Evolutionary conservation across 1,140 invertebrate genomes (phyloP), one percentile per base, ranked within the genome.

Genomic region (Atopsyche davidsoni): DNA sequence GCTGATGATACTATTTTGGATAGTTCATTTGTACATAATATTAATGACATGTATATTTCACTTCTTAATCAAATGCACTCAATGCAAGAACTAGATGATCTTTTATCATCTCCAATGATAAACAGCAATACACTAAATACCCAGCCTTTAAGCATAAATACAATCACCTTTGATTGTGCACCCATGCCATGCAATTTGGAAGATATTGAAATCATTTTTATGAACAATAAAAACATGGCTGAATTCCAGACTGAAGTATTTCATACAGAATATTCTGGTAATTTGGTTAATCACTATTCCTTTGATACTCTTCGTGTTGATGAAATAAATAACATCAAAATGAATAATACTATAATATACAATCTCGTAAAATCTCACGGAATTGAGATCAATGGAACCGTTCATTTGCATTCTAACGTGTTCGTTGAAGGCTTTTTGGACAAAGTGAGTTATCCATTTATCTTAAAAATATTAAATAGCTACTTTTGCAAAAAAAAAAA

Each of bases 181-280:
- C 14, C 58, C 3, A 19, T 32, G 6, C 44, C 58, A 3, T 51
- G 55, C 19, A 51, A 28, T 22, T 48, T 68, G 6, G 64, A 65
- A 36, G 31, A 59, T 34, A 21, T 53, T n/a, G 28, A 41, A 28
- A 35, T 53, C 6, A 10, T 11, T 16, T 51, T 14, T 11, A 32
- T 57, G 28, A 57, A 57, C 32, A 16, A 36, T 24, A 41, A 51
- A 24, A 31, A 53, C 38, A 23, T 51, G 14, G 19, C 4, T 9
- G 16, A 49, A 23, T 52, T 52, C 32, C 44, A 51, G n/a, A 52
- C 59, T 14, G 21, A 57, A 19, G 45, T 62, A 23, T 24, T 64
- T 14, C 51, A 58, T 25, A 46, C 46, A 16, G 48, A 50, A 14
- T 45, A 55, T 11, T 31, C 54, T 35, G 13, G 58, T 39, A 23